A percentile compares a stretch with the other conserved stretches of the same genome.
phyloP scores from a whole-genome alignment of 2,113 vertebrate species.

The Pica pica region DNA sequence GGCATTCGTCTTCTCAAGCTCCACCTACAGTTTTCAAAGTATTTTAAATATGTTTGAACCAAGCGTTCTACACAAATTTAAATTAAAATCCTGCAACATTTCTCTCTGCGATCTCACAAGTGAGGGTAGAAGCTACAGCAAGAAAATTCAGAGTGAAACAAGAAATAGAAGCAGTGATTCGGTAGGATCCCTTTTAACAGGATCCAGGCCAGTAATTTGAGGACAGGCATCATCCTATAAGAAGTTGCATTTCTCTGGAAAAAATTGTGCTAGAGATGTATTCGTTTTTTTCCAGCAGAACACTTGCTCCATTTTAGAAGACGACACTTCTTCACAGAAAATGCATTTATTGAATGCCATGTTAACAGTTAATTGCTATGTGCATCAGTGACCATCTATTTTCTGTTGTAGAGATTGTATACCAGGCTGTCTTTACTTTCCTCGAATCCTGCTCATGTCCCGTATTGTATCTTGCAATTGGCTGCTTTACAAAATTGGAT shows the following conservation, averaged over 20 bases:
- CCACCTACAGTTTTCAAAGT: background rate
- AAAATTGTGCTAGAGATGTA: background rate
- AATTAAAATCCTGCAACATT: background rate
- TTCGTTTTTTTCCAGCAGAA: background rate
- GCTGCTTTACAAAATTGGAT: background rate
- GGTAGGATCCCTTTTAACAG: background rate
- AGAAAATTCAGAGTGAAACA: background rate
- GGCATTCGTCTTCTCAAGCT: background rate
- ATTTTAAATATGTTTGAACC: background rate
- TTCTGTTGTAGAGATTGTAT: background rate
- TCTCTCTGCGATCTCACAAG: background rate
- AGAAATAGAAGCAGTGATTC: background rate
- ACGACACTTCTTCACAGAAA: background rate
- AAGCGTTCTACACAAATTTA: background rate
- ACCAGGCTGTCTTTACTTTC: background rate
- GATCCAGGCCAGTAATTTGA: background rate
- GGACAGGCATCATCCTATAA: background rate
- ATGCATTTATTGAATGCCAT: background rate
- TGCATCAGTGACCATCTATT: background rate
- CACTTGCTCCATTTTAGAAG: background rate
- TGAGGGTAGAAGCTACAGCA: background rate
- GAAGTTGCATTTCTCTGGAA: background rate
- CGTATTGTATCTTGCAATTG: background rate
- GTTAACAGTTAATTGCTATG: background rate
- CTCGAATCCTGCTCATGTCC: background rate